Conservation (phyloP, 2,888 invertebrate species). For the Cephus runcator region DNA sequence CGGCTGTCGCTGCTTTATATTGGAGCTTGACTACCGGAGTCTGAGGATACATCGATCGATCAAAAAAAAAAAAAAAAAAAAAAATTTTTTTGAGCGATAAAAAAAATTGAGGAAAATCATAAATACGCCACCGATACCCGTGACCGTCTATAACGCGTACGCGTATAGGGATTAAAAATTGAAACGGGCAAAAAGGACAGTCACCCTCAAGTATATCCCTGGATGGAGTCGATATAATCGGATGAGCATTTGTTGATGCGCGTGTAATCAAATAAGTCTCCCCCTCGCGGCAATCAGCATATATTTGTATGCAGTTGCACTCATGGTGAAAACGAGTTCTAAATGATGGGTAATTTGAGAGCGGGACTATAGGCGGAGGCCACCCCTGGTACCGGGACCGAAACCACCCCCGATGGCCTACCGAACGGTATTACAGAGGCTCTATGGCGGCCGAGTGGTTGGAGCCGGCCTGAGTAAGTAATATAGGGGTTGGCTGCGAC, state of each 20-base stretch:
- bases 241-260: slow-evolving; percentile 44
- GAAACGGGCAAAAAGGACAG: not conserved
- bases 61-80: not conserved
- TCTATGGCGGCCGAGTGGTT: slow-evolving; percentile 46
- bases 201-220: not conserved
- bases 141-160: not conserved
- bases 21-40: not conserved
- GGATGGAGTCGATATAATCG: slow-evolving; percentile 44
- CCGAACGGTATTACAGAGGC: slow-evolving; percentile 43
- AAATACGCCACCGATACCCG: not conserved
- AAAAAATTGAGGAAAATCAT: not conserved
- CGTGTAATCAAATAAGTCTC: slow-evolving; percentile 47
- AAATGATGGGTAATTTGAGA: slow-evolving; percentile 63
- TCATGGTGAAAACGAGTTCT: slow-evolving; percentile 60
- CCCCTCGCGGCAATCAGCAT: slow-evolving; percentile 41
- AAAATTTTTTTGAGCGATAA: not conserved
- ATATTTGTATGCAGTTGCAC: slow-evolving; percentile 57
- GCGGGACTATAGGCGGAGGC: slow-evolving; percentile 27
- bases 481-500: slow-evolving; percentile 55
- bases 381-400: slow-evolving; percentile 33
- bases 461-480: slow-evolving; percentile 49
- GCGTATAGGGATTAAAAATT: not conserved
- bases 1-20: slow-evolving; percentile 32
- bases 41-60: not conserved
- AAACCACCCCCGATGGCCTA: not conserved